phyloP scores from a whole-genome alignment of 2,797 vertebrate species.

The Echiichthys vipera region DNA sequence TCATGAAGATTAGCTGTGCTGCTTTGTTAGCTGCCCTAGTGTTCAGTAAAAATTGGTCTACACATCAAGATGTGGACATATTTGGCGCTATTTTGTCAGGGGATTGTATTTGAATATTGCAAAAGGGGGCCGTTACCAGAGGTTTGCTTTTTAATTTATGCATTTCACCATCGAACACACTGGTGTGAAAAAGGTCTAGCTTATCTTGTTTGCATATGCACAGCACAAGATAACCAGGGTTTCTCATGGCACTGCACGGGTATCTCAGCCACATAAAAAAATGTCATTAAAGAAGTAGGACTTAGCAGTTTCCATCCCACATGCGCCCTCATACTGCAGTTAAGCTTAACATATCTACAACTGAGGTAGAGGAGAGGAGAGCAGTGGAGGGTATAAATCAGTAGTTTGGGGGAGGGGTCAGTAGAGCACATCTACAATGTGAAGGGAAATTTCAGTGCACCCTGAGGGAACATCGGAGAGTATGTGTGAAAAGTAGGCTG shows the following conservation, averaged over 20 bases:
- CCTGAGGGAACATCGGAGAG: constrained; percentile 59
- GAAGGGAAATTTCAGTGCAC: constrained; percentile 62
- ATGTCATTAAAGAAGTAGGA: constrained; percentile 36
- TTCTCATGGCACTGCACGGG: neutral
- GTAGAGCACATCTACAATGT: constrained; percentile 47
- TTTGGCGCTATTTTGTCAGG: neutral
- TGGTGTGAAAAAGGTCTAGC: neutral
- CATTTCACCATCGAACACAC: neutral
- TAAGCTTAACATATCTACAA: constrained; percentile 60
- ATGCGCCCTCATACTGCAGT: constrained; percentile 59
- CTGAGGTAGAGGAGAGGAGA: constrained; percentile 47
- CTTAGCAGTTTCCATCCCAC: constrained; percentile 35
- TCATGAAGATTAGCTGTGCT: neutral
- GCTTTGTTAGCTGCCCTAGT: constrained; percentile 6
- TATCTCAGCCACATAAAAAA: constrained; percentile 20
- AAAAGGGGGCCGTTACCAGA: neutral
- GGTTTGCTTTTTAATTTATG: neutral
- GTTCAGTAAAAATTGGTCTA: constrained; percentile 1
- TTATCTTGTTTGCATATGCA: neutral
- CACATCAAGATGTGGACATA: neutral
- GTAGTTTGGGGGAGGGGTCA: constrained; percentile 54
- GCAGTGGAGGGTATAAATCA: constrained; percentile 54
- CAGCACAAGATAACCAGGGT: constrained; percentile 8
- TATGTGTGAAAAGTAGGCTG: constrained; percentile 78
- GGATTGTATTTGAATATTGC: constrained; percentile 8